These are phyloP conservation scores for Zoroaster sp. DNA, from an alignment of 53 echinoderm and acorn worm species.

Conservation along the genomic window DNA sequence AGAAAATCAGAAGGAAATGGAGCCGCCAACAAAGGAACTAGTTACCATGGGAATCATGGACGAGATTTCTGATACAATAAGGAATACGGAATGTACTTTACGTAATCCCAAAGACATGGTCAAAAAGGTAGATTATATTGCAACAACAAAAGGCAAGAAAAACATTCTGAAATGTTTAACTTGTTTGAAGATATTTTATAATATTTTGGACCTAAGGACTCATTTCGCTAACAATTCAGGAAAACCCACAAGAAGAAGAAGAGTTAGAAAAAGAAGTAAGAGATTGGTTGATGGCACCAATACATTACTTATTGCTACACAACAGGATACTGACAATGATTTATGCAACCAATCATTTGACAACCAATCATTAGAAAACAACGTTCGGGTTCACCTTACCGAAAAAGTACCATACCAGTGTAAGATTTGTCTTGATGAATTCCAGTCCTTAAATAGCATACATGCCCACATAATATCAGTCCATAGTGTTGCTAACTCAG, in stretches of 20 bases:
- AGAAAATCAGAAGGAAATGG: not conserved
- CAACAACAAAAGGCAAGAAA: constrained; percentile 11
- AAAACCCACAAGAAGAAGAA: not conserved
- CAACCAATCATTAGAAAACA: not conserved
- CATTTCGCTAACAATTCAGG: constrained; percentile 3
- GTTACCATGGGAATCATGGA: not conserved
- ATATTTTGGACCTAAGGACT: not conserved
- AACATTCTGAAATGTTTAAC: constrained; percentile 21
- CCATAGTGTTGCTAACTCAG: not conserved
- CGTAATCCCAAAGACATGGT: not conserved
- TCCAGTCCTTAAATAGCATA: not conserved
- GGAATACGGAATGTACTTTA: not conserved
- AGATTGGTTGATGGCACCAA: not conserved
- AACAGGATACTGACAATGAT: not conserved
- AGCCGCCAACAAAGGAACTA: not conserved
- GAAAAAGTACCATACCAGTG: constrained; percentile 14
- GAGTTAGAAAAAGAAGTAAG: not conserved
- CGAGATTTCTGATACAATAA: not conserved
- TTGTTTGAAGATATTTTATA: not conserved
- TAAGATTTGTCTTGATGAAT: not conserved
- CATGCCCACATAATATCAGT: not conserved
- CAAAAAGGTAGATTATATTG: constrained; percentile 8
- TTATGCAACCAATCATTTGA: constrained; percentile 7
- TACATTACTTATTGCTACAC: not conserved
- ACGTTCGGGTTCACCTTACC: not conserved